Base-by-base conservation (phyloP, 2,113 vertebrate genomes). In the Atherinomorus stipes region DNA sequence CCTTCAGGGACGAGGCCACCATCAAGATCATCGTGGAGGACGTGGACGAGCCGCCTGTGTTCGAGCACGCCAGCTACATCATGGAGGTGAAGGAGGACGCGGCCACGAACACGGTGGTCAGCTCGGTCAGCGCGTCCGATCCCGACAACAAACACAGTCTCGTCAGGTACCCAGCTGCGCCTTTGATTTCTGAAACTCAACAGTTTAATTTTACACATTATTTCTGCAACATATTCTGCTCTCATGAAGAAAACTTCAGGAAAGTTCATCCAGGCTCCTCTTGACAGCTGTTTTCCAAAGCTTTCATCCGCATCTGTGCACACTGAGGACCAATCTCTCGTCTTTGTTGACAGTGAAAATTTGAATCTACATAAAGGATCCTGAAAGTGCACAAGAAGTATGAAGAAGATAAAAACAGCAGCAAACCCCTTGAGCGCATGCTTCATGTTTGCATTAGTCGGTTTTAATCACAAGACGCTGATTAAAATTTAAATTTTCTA, bases 41-140 rank as follows among this genome's bases (percentile, higher is more conserved):
- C 67, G 95, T 96, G 49, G 96, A 99, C 12, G 98, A 99, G 81
- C 97, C 97, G 0, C 98, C 98, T 0, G 85, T 96, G 71, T 99
- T 99, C 65, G 94, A 94, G 84, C 94, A 93, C 44, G 73, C 92
- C 65, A 94, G 93, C 64, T 99, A 99, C 56, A 34, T 95, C 57
- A 93, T 99, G 74, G 97, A 99, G 81, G 95, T 97, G 22, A 96
- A 94, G 66, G 98, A 99, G 89, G 95, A 98, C 13, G 93, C 95
- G 2, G 86, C 86, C 54, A 84, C 91, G 70, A 95, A 95, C 85
- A 94, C 91, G 0, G 45, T 94, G 51, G 88, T 99, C 71, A 96
- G 96, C 75, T 89, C 94, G 0, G 95, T 99, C 83, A 92, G 94
- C 78, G 98, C 98, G 16, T 90, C 94, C 7, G 98, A 99, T 69